Evolutionary conservation across 2,888 invertebrate genomes (phyloP), one percentile per base, ranked within the genome.

Genomic region (Cephalotes varians): DNA sequence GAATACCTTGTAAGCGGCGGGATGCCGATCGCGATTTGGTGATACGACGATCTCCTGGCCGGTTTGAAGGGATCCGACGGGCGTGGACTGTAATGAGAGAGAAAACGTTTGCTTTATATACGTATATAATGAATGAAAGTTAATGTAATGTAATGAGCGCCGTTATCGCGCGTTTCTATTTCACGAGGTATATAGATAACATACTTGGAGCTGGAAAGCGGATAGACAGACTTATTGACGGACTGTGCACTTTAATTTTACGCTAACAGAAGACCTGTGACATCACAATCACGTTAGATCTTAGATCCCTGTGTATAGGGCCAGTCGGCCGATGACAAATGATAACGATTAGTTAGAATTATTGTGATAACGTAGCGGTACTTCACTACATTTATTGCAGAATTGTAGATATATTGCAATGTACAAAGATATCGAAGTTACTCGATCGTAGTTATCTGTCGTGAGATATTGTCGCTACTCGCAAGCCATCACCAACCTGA

Each of bases 21-120:
- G 96, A 95, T 97, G 97, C 95, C 98, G 96, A 95, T 98, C 98
- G 93, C 98, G 96, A 95, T 98, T 98, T 90, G 98, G 98, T 92
- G 98, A 98, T 91, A 98, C 97, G 90, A 98, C 97, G 90, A 98
- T 97, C 95, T 98, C 98, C 94, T 98, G 98, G 92, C 97, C 97
- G 90, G 98, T 98, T 95, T 98, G 98, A 93, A 98, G 96, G 72
- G 98, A 98, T 93, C 98, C 98, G 94, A 98, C 98, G 85, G 98
- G 98, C 88, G 98, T 98, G 90, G 98, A 98, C 98, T 98, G 96
- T 88, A 96, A 96, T 90, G 86, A 88, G 94, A 86, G 83, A 76
- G 74, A 85, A 83, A 83, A 81, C 31, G 49, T 85, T 49, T 86
- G 74, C 58, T 80, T 85, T 51, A 73, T 18, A 64, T 58, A 81